Conservation (phyloP, 2,113 vertebrate genomes). For the Passer montanus region DNA sequence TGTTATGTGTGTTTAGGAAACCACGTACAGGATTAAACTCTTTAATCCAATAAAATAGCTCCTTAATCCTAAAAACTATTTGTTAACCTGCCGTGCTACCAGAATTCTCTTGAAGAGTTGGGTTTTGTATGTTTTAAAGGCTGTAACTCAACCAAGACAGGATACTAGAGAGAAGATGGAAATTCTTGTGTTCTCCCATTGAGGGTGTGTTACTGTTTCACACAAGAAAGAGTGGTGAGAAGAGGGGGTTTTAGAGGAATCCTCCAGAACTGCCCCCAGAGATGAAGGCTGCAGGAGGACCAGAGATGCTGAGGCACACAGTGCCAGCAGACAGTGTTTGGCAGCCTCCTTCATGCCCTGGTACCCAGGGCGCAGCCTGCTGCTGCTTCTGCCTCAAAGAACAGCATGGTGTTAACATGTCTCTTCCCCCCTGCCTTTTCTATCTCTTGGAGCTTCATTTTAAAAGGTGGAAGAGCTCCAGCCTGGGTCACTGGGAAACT, state of each 20-base stretch:
- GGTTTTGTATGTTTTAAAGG: neutral
- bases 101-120: neutral
- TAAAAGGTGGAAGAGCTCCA: neutral
- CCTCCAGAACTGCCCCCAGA: neutral
- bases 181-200: neutral
- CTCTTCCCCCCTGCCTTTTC: accelerated
- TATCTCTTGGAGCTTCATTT: neutral
- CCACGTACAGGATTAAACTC: neutral
- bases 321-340: neutral
- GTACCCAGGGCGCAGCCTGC: neutral
- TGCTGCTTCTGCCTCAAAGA: neutral
- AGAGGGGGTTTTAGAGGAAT: neutral
- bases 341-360: neutral
- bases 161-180: neutral
- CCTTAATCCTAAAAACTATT: neutral
- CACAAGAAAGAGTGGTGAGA: neutral
- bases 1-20: neutral
- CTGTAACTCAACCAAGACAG: neutral
- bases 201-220: neutral
- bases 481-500: neutral
- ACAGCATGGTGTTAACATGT: neutral
- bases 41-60: neutral
- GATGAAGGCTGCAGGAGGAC: neutral
- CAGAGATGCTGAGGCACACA: accelerated
- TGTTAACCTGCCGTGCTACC: neutral